Base-by-base conservation (phyloP, 92 coral and sea anemone genomes). In the Phenganax subtilis region DNA sequence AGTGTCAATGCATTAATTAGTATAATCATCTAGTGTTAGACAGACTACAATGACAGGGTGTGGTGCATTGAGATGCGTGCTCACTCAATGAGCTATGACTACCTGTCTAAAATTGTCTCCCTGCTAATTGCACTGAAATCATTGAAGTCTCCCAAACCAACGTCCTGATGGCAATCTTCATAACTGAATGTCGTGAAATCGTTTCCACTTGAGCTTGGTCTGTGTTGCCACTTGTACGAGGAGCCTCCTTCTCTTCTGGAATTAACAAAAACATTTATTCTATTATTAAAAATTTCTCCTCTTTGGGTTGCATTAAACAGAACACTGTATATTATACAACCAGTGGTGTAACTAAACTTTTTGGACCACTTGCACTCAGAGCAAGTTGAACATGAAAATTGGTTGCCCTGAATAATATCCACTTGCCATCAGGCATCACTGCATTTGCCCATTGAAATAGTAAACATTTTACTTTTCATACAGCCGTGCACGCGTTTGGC, bases 131-230 rank as follows among this genome's bases (percentile, higher is more conserved):
- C 88, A 78, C 98, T 94, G 55, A 94, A 94, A 85, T 94, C 98
- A 82, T 89, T 94, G 86, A 88, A 94, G 51, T 92, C 89, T 44
- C 98, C 98, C 76, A 94, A 87, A 54, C 98, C 98, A 65, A 92
- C 91, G 75, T 94, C 98, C 97, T 94, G 77, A 73, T 73, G 31
- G 31, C 54, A 60, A 54, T 79, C 83, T 20, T 79, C 83, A 25
- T 63, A 79, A 52, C 44, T 51, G 20, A 79, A 79, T 7, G 74
- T 63, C 17, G 74, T 79, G 37, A 55, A 55, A 65, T 59, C 68
- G 52, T 79, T 68, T 7, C 73, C 74, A 52, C 59, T 52, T 0
- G 53, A 53, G 25, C 71, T 59, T 59, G 83, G 65, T 29, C 59
- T 63, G 51, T 74, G 63, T 53, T n/a, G 73, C 30, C 83, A 51